phyloP scores from a whole-genome alignment of 2,888 invertebrate genomes.

The Keiferia lycopersicella region DNA sequence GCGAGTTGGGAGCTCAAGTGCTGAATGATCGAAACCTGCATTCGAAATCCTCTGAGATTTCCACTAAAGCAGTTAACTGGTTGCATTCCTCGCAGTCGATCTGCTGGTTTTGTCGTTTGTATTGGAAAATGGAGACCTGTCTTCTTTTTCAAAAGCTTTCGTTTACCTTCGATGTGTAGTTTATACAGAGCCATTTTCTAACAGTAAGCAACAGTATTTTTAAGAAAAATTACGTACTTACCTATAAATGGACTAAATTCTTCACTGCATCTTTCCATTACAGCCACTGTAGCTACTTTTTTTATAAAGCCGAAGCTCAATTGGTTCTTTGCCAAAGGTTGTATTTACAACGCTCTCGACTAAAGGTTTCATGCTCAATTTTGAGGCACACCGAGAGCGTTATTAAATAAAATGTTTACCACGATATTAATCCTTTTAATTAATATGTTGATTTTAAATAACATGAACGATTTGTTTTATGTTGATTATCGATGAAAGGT shows the following conservation, averaged over 20 bases:
- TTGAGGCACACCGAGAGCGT: conserved; percentile 1
- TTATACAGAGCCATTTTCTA: too few species aligned
- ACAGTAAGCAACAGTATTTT: not conserved
- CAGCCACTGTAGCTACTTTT: not conserved
- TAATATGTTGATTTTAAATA: too few species aligned
- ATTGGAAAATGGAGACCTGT: not conserved
- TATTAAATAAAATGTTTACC: not conserved
- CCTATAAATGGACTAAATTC: not conserved
- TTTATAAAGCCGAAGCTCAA: conserved; percentile 7
- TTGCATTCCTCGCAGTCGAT: not conserved
- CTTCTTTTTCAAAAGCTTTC: not conserved
- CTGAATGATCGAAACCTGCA: conserved; percentile 1
- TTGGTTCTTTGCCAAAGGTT: conserved; percentile 27
- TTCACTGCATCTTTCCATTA: conserved; percentile 5
- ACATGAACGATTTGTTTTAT: too few species aligned
- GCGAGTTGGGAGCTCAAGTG: not conserved
- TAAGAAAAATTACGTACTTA: not conserved
- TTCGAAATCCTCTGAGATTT: conserved; percentile 1
- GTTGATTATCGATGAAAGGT: too few species aligned
- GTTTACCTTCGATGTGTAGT: too few species aligned
- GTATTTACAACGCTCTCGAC: conserved; percentile 40
- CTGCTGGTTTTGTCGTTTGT: not conserved
- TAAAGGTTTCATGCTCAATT: conserved; percentile 9
- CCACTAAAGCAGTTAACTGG: not conserved
- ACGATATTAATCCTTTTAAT: too few species aligned